Percentiles rank a stretch among this genome's conserved stretches.
Evolutionary conservation across 1,140 invertebrate genomes (phyloP).

Genomic region (Piezodorus guildinii): DNA sequence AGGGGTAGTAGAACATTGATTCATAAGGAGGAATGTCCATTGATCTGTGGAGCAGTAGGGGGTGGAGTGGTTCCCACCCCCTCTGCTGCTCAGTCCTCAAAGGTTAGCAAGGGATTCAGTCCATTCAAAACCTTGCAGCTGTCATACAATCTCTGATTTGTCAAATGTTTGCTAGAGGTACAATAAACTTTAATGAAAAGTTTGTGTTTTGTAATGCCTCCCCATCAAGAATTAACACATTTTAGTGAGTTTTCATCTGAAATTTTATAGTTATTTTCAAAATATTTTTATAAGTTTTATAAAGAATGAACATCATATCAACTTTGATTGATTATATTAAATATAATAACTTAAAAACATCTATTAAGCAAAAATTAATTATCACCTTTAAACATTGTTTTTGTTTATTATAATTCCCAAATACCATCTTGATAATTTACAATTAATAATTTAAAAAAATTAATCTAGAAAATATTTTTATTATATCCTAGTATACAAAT

Average conservation of each 20-base stretch:
- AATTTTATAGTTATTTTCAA: background rate
- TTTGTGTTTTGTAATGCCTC: background rate
- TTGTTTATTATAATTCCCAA: too few relatives aligned
- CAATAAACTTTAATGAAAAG: background rate
- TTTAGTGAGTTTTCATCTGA: background rate
- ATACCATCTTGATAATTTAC: too few relatives aligned
- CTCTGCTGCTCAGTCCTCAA: background rate
- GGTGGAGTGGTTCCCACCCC: too few relatives aligned
- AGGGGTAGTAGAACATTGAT: background rate
- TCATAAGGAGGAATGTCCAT: background rate
- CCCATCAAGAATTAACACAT: background rate
- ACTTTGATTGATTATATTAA: too few relatives aligned
- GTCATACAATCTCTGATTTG: background rate
- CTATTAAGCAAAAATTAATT: too few relatives aligned
- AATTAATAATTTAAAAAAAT: too few relatives aligned
- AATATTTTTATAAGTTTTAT: too few relatives aligned
- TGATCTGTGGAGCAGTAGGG: conserved; percentile 2
- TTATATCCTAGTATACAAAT: too few relatives aligned
- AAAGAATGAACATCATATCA: too few relatives aligned
- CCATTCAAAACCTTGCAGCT: background rate
- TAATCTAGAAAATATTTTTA: too few relatives aligned
- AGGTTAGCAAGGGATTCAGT: background rate
- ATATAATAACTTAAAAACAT: too few relatives aligned
- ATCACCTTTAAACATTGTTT: too few relatives aligned
- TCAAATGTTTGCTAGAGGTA: background rate